Base-by-base conservation (phyloP, 1,140 invertebrate species). In the Bombus superbus region DNA sequence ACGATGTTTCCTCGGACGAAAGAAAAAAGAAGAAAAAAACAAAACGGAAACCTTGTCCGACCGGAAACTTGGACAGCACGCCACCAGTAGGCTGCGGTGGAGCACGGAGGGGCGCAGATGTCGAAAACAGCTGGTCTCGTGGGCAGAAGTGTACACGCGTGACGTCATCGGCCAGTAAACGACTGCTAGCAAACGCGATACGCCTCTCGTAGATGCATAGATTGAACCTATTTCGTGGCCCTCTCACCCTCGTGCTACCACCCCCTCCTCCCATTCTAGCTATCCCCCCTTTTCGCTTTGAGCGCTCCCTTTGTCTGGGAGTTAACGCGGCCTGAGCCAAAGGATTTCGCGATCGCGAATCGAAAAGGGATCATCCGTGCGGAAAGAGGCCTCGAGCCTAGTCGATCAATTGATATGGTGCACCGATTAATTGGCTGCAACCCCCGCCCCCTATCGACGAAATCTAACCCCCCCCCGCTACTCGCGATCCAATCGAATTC, bases 91-190 rank as follows among this genome's bases (percentile, higher is more conserved):
- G 53, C 28, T 18, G 35, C 44, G 28, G 44, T 57, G 8, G 8
- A 42, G 18, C 38, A 8, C 47, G 32, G 47, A 59, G n/a, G 47
- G 71, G 64, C 71, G 88, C 91, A 90, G 91, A 88, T 91, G 91
- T 86, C 88, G 79, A 91, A 91, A 92, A 91, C 89, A 92, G 91
- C 89, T 91, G 91, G 83, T 79, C 81, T 44, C 64, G 59, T 64
- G 71, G 64, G 47, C 80, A 73, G 59, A 73, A 22, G 32, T 44
- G 78, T 38, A 85, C 68, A 71, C 57, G 73, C 40, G 71, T 89
- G 87, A 89, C 88, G 87, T 89, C 68, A 89, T 22, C 76, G 13
- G n/a, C 74, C 40, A 85, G 53, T 47, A 59, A 62, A 85, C 66
- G 81, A 89, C 75, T 53, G 69, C 42, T 35, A 66, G 42, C 59